Conservation (phyloP, 2,888 invertebrate species). For the Phortica magna region DNA sequence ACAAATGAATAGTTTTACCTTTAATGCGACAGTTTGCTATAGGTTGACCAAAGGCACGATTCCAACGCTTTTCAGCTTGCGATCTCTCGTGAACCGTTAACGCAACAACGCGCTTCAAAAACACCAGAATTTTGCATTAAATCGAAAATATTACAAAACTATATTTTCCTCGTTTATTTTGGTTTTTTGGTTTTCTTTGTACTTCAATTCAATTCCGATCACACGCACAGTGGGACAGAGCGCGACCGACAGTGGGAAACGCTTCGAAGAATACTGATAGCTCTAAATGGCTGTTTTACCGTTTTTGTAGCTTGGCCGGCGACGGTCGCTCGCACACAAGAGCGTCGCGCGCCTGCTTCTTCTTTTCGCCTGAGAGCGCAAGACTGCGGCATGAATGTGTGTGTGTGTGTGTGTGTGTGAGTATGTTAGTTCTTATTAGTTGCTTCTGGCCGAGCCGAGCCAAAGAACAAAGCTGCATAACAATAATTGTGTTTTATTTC, state of each 20-base stretch:
- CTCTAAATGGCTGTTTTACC: background rate
- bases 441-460: too few species aligned
- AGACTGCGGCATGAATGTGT: too few species aligned
- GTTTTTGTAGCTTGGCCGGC: slow-evolving; percentile 19
- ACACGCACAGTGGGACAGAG: background rate
- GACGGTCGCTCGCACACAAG: too few species aligned
- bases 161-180: background rate
- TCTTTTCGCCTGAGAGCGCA: too few species aligned
- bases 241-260: background rate
- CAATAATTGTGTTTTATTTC: slow-evolving; percentile 17
- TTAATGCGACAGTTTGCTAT: too few species aligned
- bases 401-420: too few species aligned
- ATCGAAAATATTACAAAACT: background rate
- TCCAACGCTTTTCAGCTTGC: slow-evolving; percentile 11
- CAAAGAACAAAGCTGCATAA: too few species aligned
- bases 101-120: slow-evolving; percentile 2
- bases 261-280: slow-evolving; percentile 24
- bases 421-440: too few species aligned
- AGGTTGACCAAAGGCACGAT: background rate
- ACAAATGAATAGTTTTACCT: too few species aligned
- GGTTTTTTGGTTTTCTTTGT: background rate
- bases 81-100: slow-evolving; percentile 21
- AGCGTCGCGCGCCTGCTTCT: too few species aligned
- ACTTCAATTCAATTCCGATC: background rate
- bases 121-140: slow-evolving; percentile 26